Evolutionary conservation across 1,140 invertebrate genomes (phyloP).

Genomic region (Amyelois transitella): DNA sequence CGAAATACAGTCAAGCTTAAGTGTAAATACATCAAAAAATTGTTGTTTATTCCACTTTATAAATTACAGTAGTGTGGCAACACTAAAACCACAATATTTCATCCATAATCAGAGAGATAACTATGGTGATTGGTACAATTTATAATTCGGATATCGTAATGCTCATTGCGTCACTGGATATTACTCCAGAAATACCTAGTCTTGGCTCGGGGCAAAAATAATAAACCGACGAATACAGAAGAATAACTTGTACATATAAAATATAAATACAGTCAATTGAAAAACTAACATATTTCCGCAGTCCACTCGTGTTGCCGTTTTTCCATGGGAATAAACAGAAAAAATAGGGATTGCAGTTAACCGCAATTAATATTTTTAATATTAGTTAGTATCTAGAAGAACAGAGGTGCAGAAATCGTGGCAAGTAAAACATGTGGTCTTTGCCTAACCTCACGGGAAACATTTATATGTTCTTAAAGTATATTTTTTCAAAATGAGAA

Average conservation of each 20-base stretch:
- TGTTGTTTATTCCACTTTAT: background rate
- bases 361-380: no score
- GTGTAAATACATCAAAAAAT: background rate
- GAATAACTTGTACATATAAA: background rate
- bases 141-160: slow-evolving; percentile 33
- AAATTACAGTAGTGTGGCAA: slow-evolving; percentile 2
- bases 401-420: no score
- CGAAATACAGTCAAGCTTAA: background rate
- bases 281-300: no score
- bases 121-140: slow-evolving; percentile 31
- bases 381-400: no score
- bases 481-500: no score
- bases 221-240: slow-evolving; percentile 4
- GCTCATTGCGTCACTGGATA: slow-evolving; percentile 38
- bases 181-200: slow-evolving; percentile 33
- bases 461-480: no score
- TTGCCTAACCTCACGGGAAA: no score
- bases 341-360: no score
- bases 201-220: slow-evolving; percentile 6
- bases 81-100: slow-evolving; percentile 16
- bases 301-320: no score
- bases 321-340: no score
- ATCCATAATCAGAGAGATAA: slow-evolving; percentile 27
- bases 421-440: no score
- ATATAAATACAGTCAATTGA: no score